Evolutionary conservation across 2,797 vertebrate species (phyloP).

Genomic region (Microhierax caerulescens): DNA sequence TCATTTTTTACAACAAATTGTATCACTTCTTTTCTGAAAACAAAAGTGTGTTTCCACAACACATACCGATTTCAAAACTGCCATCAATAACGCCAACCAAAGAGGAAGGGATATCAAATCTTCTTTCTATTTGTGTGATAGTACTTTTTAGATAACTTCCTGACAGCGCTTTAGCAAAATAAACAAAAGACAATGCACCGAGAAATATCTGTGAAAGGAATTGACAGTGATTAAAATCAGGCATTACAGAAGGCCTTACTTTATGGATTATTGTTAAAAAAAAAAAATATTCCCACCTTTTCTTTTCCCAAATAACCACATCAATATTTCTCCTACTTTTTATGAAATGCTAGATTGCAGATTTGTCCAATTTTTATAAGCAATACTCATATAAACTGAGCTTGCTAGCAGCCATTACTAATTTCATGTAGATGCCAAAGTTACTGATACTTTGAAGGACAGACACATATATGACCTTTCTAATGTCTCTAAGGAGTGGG

Average conservation of each 20-base stretch:
- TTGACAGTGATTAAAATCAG: neutral
- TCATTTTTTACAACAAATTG: neutral
- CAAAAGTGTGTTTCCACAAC: neutral
- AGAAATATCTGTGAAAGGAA: slow-evolving; percentile 85
- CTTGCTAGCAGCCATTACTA: neutral
- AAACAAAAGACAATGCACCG: slow-evolving; percentile 89
- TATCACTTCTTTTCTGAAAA: neutral
- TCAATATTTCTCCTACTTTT: neutral
- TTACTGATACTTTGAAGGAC: neutral
- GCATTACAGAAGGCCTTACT: neutral
- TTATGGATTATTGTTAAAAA: neutral
- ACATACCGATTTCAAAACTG: slow-evolving; percentile 96
- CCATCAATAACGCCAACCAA: slow-evolving; percentile 93
- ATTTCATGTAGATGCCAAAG: neutral
- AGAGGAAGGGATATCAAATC: slow-evolving; percentile 93
- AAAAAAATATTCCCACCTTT: neutral
- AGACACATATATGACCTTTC: neutral
- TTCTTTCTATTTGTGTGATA: slow-evolving; percentile 93
- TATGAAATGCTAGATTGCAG: neutral
- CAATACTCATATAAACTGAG: neutral
- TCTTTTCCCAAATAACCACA: neutral
- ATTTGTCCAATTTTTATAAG: neutral
- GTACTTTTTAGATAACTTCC: slow-evolving; percentile 94
- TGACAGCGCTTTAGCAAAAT: slow-evolving; percentile 90
- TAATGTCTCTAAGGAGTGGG: neutral